Evolutionary conservation across 2,888 invertebrate genomes (phyloP).

Genomic region (Hirudinaria manillensis): DNA sequence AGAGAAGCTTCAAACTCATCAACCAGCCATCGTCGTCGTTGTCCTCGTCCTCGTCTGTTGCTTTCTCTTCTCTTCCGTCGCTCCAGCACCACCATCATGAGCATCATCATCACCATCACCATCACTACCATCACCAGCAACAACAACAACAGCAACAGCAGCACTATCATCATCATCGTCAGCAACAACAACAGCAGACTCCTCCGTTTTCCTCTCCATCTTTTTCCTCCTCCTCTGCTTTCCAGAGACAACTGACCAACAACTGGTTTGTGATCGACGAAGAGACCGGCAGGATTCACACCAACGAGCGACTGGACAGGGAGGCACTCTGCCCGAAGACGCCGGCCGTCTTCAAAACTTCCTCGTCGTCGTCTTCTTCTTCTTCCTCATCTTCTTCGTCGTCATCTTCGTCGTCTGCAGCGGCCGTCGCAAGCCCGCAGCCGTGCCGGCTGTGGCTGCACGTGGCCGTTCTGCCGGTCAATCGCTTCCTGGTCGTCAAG

Average conservation of each 20-base stretch:
- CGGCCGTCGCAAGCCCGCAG: not conserved
- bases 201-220: conserved; percentile 12
- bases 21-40: conserved; percentile 15
- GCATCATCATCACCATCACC: conserved; percentile 11
- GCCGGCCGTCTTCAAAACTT: not conserved
- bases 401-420: not conserved
- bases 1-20: conserved; percentile 1
- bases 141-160: not conserved
- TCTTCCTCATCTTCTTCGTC: conserved; percentile 9
- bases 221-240: not conserved
- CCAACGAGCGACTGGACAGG: conserved; percentile 35
- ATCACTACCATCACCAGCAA: not conserved
- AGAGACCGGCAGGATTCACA: conserved; percentile 33
- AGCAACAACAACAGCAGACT: conserved; percentile 21
- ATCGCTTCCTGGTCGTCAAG: conserved; percentile 30
- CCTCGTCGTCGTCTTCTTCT: conserved; percentile 4
- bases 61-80: not conserved
- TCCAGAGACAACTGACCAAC: not conserved
- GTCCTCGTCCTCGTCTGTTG: not conserved
- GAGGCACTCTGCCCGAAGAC: conserved; percentile 33
- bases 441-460: conserved; percentile 34
- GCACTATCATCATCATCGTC: not conserved
- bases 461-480: conserved; percentile 34
- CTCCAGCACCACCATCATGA: not conserved
- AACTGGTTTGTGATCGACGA: conserved; percentile 31